phyloP scores from a whole-genome alignment of 2,113 vertebrate genomes.

The Ciconia stormi region DNA sequence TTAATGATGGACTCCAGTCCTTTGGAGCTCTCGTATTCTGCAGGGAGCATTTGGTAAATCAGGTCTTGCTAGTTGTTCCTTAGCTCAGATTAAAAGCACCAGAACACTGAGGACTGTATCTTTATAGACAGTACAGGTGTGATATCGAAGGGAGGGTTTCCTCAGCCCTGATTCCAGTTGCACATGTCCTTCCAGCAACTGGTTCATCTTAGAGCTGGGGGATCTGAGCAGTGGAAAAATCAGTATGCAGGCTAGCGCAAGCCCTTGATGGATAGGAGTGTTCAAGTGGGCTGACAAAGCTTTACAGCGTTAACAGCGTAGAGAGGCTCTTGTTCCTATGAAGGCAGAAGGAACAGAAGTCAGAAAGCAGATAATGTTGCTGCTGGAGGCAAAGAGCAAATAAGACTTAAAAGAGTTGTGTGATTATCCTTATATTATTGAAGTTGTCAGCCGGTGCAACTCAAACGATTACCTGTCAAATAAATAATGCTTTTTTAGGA shows the following conservation, averaged over 20 bases:
- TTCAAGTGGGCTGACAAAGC: background rate
- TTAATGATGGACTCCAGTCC: background rate
- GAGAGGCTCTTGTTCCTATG: background rate
- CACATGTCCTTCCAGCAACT: background rate
- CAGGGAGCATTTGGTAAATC: background rate
- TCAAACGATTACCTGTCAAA: background rate
- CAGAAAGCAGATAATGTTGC: background rate
- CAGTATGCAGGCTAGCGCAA: background rate
- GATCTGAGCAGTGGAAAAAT: background rate
- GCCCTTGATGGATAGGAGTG: background rate
- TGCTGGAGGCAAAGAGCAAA: background rate
- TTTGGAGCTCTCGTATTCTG: background rate
- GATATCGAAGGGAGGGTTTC: background rate
- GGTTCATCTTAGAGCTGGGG: background rate
- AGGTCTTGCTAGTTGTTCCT: background rate
- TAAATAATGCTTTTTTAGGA: background rate
- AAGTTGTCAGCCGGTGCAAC: background rate
- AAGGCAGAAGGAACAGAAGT: background rate
- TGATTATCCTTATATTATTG: background rate
- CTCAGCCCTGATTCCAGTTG: background rate
- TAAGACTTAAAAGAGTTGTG: background rate
- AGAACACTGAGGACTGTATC: fast-evolving
- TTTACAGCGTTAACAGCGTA: background rate
- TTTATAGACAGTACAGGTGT: background rate
- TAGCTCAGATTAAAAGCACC: background rate